Evolutionary conservation across 2,113 vertebrate species (phyloP).

Genomic region (Cephalopterus ornatus): DNA sequence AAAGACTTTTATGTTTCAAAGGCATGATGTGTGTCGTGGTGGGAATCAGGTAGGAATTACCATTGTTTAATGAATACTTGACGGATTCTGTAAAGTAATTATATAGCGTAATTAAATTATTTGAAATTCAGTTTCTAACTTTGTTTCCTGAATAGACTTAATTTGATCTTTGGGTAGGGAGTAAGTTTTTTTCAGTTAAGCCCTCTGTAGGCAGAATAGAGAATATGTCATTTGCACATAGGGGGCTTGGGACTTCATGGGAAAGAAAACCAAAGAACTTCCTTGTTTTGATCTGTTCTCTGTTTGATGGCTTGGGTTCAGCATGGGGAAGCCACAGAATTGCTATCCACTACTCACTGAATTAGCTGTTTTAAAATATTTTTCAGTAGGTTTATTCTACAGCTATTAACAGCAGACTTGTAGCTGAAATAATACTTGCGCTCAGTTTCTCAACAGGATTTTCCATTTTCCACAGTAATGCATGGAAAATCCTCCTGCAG

Average conservation of each 20-base stretch:
- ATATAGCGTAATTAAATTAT: conserved; percentile 75
- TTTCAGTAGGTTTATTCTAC: background rate
- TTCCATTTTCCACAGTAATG: background rate
- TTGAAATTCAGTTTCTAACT: conserved; percentile 75
- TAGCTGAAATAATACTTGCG: background rate
- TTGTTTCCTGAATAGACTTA: conserved; percentile 67
- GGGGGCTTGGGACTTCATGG: conserved; percentile 27
- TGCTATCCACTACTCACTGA: background rate
- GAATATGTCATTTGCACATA: conserved; percentile 51
- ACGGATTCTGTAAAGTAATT: conserved; percentile 69
- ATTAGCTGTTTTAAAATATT: conserved; percentile 50
- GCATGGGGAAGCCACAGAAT: conserved; percentile 10
- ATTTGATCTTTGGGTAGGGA: conserved; percentile 60
- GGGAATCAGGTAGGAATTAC: conserved; percentile 72
- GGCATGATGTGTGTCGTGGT: conserved; percentile 46
- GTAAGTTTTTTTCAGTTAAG: conserved; percentile 54
- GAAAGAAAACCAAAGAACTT: background rate
- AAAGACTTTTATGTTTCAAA: conserved; percentile 68
- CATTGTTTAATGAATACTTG: conserved; percentile 75
- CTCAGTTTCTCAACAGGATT: background rate
- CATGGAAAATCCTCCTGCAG: background rate
- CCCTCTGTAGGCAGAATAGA: conserved; percentile 35
- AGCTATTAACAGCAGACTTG: background rate
- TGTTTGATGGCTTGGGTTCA: background rate
- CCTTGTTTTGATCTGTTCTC: conserved; percentile 41